These are phyloP conservation scores for Phoxinus dragarum DNA, from an alignment of 2,797 vertebrate species.

Conservation along the genomic window DNA sequence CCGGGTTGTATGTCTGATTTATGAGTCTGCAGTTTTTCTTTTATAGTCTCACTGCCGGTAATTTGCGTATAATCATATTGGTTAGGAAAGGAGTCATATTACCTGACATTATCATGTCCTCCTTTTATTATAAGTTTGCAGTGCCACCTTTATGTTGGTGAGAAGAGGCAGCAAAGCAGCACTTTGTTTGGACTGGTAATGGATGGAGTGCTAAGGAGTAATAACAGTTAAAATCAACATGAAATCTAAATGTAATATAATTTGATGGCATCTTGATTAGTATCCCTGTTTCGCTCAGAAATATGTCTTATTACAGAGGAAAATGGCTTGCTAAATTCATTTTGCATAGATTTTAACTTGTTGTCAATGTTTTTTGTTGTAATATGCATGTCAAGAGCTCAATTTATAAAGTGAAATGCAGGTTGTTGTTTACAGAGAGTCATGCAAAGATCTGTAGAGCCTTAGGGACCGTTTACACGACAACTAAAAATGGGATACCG, in stretches of 20 bases:
- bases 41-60: constrained; percentile 35
- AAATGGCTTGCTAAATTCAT: not conserved
- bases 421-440: not conserved
- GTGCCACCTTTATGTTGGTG: not conserved
- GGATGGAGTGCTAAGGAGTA: not conserved
- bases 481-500: not conserved
- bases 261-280: not conserved
- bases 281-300: not conserved
- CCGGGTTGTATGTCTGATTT: constrained; percentile 29
- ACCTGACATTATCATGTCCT: not conserved
- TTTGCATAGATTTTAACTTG: not conserved
- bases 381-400: not conserved
- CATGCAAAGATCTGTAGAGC: not conserved
- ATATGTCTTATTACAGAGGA: not conserved
- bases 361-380: not conserved
- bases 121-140: not conserved
- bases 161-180: not conserved
- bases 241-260: not conserved
- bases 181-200: not conserved
- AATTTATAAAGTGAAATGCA: not conserved
- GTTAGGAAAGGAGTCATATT: constrained; percentile 15
- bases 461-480: not conserved
- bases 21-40: constrained; percentile 14
- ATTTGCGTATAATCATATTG: constrained; percentile 28
- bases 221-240: not conserved